Evolutionary conservation across 2,113 vertebrate species (phyloP), one percentile per base, ranked within the genome.

Genomic region (Myrmophylax atrothorax): DNA sequence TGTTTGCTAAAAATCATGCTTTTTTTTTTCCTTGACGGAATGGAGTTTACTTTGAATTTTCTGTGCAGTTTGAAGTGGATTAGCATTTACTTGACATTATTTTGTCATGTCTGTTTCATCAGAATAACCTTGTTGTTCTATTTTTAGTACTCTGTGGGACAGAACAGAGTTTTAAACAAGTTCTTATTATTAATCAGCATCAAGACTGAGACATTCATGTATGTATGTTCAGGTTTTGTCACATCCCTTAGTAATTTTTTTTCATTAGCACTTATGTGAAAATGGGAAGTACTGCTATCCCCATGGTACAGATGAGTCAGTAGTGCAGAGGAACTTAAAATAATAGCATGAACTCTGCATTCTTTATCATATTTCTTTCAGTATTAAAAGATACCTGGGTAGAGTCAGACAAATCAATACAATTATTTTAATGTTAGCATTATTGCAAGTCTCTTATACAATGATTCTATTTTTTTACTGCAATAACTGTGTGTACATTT

Each of bases 161-260:
- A 78, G 28, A 87, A 58, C 9, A 89, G 87, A 70, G 14, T 4
- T 78, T 89, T 91, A 84, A 89, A 53, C 25, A 37, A 78, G 37
- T 87, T 85, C 1, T 46, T 82, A 5, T 17, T 82, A 40, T 40
- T 79, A 79, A 42, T 18, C 14, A 73, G 24, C 29, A 44, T 76
- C 17, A 38, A 22, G 50, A 76, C 44, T 25, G 46, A 68, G 31
- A 52, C 29, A 31, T 40, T 68, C 12, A 24, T 22, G 18, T 55
- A 14, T 22, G 3, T 63, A 18, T 1, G 10, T 74, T 40, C n/a
- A 44, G 13, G 22, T 86, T 70, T 87, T 93, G 31, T 85, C 62
- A 31, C 9, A 7, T 40, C 8, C 14, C 7, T 37, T 44, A 56
- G 14, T 33, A 26, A 22, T 59, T 75, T 81, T 84, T 47, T 56